Conservation (phyloP, 2,888 invertebrate genomes). For the Liodrosophila aerea region DNA sequence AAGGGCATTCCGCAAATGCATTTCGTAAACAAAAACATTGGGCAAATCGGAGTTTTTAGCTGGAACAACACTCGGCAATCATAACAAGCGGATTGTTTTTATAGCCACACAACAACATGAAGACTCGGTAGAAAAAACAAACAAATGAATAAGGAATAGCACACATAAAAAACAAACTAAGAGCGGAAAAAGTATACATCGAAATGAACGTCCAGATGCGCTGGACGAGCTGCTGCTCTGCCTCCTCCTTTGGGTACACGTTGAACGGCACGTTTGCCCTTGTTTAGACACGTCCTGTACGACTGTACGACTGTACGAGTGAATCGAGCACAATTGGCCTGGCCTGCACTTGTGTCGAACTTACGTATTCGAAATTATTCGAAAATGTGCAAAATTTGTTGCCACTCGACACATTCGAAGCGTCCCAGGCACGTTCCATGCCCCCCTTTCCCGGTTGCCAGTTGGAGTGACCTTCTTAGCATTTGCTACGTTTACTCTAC, state of each 20-base stretch:
- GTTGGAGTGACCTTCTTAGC: not conserved
- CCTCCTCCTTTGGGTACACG: not conserved
- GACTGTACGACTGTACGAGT: no score
- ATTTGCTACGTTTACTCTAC: no score
- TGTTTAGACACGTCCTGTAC: conserved; percentile 9
- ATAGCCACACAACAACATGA: no score
- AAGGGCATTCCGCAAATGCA: conserved; percentile 67
- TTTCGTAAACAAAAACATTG: conserved; percentile 60
- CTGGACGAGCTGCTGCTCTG: no score
- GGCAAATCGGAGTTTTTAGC: conserved; percentile 12
- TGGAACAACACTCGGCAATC: not conserved
- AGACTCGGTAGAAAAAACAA: conserved; percentile 1
- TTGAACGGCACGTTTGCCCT: conserved; percentile 17
- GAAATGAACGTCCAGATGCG: conserved; percentile 1
- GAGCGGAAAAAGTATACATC: conserved; percentile 10
- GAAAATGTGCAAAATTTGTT: conserved; percentile 15
- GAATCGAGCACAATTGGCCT: conserved; percentile 21
- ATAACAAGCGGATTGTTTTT: conserved; percentile 6
- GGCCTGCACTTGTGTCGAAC: conserved; percentile 31
- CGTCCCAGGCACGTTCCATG: conserved; percentile 38
- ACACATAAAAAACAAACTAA: conserved; percentile 19
- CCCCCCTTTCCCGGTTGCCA: no score
- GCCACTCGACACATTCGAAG: conserved; percentile 17
- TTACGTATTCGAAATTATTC: conserved; percentile 22
- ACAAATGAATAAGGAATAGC: conserved; percentile 26